Conservation (phyloP, 2,113 vertebrate species). For the Anolis carolinensis region DNA sequence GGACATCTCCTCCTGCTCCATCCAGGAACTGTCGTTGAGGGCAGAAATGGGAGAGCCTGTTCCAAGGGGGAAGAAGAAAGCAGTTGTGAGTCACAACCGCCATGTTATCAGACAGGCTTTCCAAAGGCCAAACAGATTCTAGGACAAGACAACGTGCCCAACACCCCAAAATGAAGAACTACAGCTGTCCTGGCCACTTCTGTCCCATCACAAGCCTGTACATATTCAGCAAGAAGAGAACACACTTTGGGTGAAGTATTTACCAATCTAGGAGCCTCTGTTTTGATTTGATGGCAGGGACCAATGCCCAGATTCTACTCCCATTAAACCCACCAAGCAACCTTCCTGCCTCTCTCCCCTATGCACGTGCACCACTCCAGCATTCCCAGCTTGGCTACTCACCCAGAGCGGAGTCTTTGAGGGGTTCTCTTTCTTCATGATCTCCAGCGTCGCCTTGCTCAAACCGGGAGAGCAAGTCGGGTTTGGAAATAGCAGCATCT, state of each 20-base stretch:
- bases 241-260: not conserved
- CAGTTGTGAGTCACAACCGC: not conserved
- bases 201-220: not conserved
- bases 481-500: conserved; percentile 66
- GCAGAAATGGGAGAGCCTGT: conserved; percentile 73
- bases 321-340: not conserved
- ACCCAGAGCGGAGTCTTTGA: conserved; percentile 52
- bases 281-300: too few species aligned
- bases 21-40: conserved; percentile 72
- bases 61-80: conserved; percentile 2
- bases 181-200: too few species aligned
- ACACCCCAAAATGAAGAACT: not conserved
- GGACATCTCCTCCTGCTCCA: conserved; percentile 72
- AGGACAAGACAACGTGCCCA: too few species aligned
- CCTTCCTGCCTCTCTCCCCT: not conserved
- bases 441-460: conserved; percentile 55
- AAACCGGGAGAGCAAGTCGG: conserved; percentile 52
- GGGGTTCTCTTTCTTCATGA: conserved; percentile 35
- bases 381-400: not conserved
- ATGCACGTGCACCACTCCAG: accelerated
- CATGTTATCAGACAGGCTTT: not conserved
- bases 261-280: too few species aligned
- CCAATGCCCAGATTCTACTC: not conserved
- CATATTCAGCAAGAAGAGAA: too few species aligned
- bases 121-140: not conserved